These are phyloP conservation scores for Sander vitreus DNA, from an alignment of 2,113 vertebrate genomes.

Conservation along the genomic window DNA sequence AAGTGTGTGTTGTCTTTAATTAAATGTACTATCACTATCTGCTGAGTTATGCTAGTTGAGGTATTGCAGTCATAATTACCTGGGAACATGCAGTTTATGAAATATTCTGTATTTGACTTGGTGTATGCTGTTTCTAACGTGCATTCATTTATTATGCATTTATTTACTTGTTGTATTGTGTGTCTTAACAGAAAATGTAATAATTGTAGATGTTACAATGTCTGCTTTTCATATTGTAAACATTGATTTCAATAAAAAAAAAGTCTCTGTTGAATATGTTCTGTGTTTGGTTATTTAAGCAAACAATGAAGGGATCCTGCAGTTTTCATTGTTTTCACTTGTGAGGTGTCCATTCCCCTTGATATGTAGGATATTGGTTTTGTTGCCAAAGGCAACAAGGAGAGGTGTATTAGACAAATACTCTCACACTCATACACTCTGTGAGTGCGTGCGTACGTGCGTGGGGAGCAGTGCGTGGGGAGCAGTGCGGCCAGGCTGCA, in stretches of 20 bases:
- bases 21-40: neutral
- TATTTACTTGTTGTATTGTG: neutral
- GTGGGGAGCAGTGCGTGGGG: conserved; percentile 40
- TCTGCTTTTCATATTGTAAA: conserved; percentile 30
- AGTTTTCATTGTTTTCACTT: conserved; percentile 62
- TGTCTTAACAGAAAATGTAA: conserved; percentile 3
- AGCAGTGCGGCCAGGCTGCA: conserved; percentile 86
- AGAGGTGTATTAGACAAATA: conserved; percentile 65
- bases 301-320: conserved; percentile 61
- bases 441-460: conserved; percentile 28
- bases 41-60: neutral
- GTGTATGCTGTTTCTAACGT: neutral
- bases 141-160: neutral
- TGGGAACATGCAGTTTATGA: neutral
- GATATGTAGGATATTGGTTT: conserved; percentile 72
- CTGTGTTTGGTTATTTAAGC: conserved; percentile 64
- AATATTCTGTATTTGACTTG: neutral
- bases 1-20: neutral
- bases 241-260: conserved; percentile 31
- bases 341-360: conserved; percentile 67
- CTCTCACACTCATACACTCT: conserved; percentile 50
- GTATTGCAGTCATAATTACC: neutral
- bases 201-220: neutral
- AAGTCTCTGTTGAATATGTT: conserved; percentile 11
- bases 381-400: conserved; percentile 67